These are phyloP conservation scores for Nipponia nippon DNA, from an alignment of 2,113 vertebrate species.

Conservation along the genomic window DNA sequence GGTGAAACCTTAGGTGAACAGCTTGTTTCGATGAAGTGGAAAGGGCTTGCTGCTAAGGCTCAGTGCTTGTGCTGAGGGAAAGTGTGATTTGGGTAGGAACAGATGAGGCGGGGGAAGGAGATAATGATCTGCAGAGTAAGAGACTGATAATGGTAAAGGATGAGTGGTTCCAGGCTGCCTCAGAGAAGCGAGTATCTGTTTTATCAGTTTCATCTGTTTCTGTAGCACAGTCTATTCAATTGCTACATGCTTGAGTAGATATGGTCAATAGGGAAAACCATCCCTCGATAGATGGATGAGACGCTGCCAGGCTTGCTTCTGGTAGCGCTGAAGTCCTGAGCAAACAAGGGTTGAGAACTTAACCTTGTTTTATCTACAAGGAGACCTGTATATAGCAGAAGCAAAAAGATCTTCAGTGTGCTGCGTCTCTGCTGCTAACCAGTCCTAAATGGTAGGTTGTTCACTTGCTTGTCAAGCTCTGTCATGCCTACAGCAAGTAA, in stretches of 20 bases:
- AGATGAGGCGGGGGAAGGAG: background rate
- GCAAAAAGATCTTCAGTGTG: background rate
- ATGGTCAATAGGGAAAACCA: background rate
- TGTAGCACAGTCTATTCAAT: background rate
- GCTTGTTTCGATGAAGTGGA: background rate
- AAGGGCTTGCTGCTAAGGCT: background rate
- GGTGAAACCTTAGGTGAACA: background rate
- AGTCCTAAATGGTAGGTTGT: background rate
- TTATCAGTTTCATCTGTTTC: background rate
- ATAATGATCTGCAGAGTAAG: background rate
- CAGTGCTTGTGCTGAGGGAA: background rate
- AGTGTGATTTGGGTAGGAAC: background rate
- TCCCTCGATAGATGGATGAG: background rate
- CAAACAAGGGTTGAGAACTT: background rate
- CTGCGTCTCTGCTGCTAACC: background rate
- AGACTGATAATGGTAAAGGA: background rate
- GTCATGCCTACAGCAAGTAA: background rate
- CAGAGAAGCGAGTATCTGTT: background rate
- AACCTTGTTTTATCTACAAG: background rate
- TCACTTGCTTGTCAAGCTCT: background rate
- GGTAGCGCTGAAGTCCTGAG: background rate
- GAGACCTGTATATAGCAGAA: background rate
- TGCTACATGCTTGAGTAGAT: background rate
- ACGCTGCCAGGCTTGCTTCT: background rate
- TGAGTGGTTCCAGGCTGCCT: background rate